Evolutionary conservation across 2,888 invertebrate species (phyloP), one percentile per base, ranked within the genome.

Genomic region (Epinotia nisella): DNA sequence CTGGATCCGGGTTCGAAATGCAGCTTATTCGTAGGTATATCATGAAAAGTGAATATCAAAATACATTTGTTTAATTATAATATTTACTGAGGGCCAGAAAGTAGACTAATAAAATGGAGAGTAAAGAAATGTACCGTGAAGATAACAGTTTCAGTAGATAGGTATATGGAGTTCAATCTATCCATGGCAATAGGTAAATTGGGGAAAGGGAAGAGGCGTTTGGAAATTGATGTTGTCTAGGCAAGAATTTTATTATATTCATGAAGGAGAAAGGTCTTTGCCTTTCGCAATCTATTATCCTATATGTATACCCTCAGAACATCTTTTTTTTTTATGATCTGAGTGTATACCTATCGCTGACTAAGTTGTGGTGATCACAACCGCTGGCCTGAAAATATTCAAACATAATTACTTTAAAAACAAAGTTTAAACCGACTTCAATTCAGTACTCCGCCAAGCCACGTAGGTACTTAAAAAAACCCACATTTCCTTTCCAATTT

Each of bases 1-100:
- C 51, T 29, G 51, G 29, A 67, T 67, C 61, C 67, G 67, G 55
- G 53, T 66, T 67, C 13, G 10, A 35, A 67, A 67, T 61, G 67
- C 51, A 59, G 13, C 39, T 62, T 15, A 53, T 39, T 53, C 24
- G 3, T 41, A 41, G 41, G 41, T 24, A 41, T 41, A 51, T 39
- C 69, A 17, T 55, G 53, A 19, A 61, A 61, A 61, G n/a, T 51
- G 21, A 3, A 10, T 60, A 15, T 55, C 21, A 45, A 45, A 45
- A 15, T 15, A 45, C 11, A 13, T 41, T 41, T 41, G 3, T 11
- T 13, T 13, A 13, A 41, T 13, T 41, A 11, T 3, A 41, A 41
- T n/a, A 49, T 49, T 49, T 49, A 3, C 7, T 49, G 49, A n/a
- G 49, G 7, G n/a, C 5, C 35, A 15, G 49, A n/a, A 15, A 7